Base-by-base conservation (phyloP, 2,113 vertebrate genomes). In the Elanus axillaris region DNA sequence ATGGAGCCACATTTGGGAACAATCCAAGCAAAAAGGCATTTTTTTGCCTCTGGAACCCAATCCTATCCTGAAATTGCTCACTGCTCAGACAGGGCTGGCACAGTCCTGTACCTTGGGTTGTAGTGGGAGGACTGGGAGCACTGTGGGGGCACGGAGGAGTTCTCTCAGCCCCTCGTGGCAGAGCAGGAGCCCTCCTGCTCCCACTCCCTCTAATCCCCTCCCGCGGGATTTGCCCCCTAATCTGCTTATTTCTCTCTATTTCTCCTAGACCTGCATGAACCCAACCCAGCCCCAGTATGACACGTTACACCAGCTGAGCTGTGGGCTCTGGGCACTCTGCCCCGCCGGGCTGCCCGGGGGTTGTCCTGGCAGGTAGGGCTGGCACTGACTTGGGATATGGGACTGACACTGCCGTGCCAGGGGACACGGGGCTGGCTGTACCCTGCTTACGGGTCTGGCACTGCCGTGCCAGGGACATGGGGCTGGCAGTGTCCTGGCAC, bases 181-280 rank as follows among this genome's bases (percentile, higher is more conserved):
- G 18, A 77, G 43, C 71, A 73, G 90, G 62, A 95, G n/a, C 67
- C 38, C 40, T 83, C 63, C 63, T 2, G 2, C 71, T 88, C 88
- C 79, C 79, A 82, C 19, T 42, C 36, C 25, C 52, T 47, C 29
- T 93, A 93, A 96, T 92, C 94, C 52, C 72, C 90, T 89, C 88
- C 79, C 0, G 6, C 1, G 4, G 95, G 92, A 92, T 94, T 96
- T 96, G 60, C 47, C 96, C 93, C 91, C 47, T 97, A 95, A 97
- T 94, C 96, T 96, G 60, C 83, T 97, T 96, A 97, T 94, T 97
- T 94, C 90, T 97, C 96, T 96, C 96, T 96, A 36, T 96, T 95
- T 97, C 96, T 92, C 73, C 68, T 23, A 67, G 76, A 76, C 92
- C 76, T 64, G 79, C 92, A 89, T 0, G 6, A 88, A 69, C 55